phyloP scores from a whole-genome alignment of 2,888 invertebrate genomes.

The Agonopterix heracliana region DNA sequence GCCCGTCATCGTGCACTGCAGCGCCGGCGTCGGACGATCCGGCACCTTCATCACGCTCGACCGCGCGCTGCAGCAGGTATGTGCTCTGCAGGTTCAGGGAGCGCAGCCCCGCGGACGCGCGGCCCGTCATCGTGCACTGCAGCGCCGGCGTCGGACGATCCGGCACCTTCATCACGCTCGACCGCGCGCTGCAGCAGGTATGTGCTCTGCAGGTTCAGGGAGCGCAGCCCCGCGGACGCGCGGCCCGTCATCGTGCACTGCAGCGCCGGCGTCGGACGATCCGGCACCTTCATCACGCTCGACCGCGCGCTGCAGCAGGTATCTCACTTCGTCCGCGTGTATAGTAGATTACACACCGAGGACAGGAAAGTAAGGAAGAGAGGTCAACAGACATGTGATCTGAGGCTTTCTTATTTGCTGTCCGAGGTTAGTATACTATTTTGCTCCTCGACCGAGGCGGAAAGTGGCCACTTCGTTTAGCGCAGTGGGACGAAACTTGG shows the following conservation, averaged over 20 bases:
- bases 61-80: conserved; percentile 91
- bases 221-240: too few species aligned
- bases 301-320: conserved; percentile 93
- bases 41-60: conserved; percentile 98
- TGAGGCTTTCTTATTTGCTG: too few species aligned
- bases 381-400: too few species aligned
- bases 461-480: too few species aligned
- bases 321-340: too few species aligned
- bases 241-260: conserved; percentile 95
- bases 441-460: conserved; percentile 94
- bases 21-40: conserved; percentile 86
- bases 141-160: conserved; percentile 86
- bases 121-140: conserved; percentile 95
- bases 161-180: conserved; percentile 97
- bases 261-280: conserved; percentile 85
- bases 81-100: too few species aligned
- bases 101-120: too few species aligned
- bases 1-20: conserved; percentile 95
- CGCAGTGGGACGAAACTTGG: too few species aligned
- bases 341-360: too few species aligned
- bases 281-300: conserved; percentile 97
- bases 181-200: conserved; percentile 93
- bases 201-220: too few species aligned
- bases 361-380: too few species aligned
- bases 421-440: too few species aligned